Base-by-base conservation (phyloP, 2,888 invertebrate genomes). In the Oligia strigilis region DNA sequence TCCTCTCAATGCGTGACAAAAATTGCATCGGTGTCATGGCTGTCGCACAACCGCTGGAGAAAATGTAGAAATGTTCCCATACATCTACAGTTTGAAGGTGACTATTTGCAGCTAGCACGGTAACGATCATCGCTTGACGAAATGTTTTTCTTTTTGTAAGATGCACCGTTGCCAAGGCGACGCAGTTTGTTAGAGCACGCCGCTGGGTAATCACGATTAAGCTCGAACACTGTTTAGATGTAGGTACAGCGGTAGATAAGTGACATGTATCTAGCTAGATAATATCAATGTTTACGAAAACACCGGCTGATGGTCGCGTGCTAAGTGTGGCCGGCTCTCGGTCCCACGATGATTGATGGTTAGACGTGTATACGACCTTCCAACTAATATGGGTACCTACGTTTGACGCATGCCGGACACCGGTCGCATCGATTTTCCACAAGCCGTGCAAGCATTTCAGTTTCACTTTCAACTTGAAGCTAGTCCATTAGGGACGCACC, bases 61-160 rank as follows among this genome's bases (percentile, higher is more conserved):
- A 89, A 92, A 96, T 96, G 96, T 95, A 95, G 96, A 94, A 89
- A 97, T 97, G 97, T 97, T 97, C 93, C 93, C 95, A 92, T 95
- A 94, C 92, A 94, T 95, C 95, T 94, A 96, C 94, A 94, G 92
- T 90, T 96, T 94, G 95, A 95, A 97, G 97, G 97, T 97, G 95
- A 96, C 91, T 92, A 94, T 94, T 92, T 88, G 89, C 88, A 92
- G 81, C 85, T 87, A 87, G 90, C 92, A 91, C 93, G 89, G 93
- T 91, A 91, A 89, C 89, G 91, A 90, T 92, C 93, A 92, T 92
- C 77, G 94, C 93, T 94, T 95, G 89, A 91, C 88, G 87, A 91
- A 91, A 88, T 89, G 83, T 72, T 82, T 58, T 72, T 77, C 85
- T 90, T 91, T 93, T 90, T 91, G 90, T 87, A 84, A 89, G 90